Evolutionary conservation across 1,140 invertebrate species (phyloP).

Genomic region (Listronotus bonariensis): DNA sequence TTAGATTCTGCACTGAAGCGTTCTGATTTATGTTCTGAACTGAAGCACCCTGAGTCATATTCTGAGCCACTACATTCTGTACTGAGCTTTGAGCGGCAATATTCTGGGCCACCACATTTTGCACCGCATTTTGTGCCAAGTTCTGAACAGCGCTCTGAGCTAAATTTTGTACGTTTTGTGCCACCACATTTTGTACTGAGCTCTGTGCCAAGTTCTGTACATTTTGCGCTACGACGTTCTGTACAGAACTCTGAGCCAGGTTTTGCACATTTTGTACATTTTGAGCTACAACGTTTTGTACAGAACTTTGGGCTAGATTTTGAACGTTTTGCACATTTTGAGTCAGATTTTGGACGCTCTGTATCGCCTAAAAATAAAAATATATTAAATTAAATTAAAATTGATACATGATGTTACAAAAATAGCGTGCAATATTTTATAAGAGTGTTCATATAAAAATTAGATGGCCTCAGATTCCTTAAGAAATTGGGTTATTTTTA

Average conservation of each 20-base stretch:
- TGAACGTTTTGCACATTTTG: conserved; percentile 26
- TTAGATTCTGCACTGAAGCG: conserved; percentile 23
- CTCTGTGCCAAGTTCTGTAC: conserved; percentile 28
- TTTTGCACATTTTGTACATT: conserved; percentile 26
- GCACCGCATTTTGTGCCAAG: conserved; percentile 16
- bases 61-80: conserved; percentile 19
- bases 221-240: conserved; percentile 20
- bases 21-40: conserved; percentile 24
- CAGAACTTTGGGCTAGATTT: conserved; percentile 22
- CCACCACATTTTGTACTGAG: conserved; percentile 24
- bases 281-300: conserved; percentile 9
- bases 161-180: conserved; percentile 20
- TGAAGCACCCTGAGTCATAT: conserved; percentile 15
- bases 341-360: conserved; percentile 31
- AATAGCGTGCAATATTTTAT: too few species aligned
- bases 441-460: too few species aligned
- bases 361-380: conserved; percentile 24
- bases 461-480: too few species aligned
- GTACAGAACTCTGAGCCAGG: conserved; percentile 31
- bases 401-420: too few species aligned
- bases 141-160: conserved; percentile 28
- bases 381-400: too few species aligned
- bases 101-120: conserved; percentile 28
- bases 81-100: conserved; percentile 20
- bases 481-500: too few species aligned